phyloP scores from a whole-genome alignment of 2,113 vertebrate genomes.

The Lagopus leucura region DNA sequence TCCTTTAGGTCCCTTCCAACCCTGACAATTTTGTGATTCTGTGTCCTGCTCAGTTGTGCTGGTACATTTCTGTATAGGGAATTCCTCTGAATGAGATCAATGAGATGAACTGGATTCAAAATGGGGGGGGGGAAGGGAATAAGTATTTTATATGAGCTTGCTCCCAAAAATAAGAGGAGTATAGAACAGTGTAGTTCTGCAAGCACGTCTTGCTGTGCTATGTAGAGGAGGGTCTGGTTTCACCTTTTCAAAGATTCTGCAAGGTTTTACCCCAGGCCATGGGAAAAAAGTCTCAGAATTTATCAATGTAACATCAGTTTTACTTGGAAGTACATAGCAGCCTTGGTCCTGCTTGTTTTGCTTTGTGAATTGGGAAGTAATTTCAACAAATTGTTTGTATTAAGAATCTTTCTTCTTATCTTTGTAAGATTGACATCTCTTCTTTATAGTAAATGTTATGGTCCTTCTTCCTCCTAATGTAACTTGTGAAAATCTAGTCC shows the following conservation, averaged over 20 bases:
- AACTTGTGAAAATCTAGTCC: conserved; percentile 31
- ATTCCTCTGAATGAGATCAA: not conserved
- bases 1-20: too few species aligned
- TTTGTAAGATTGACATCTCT: not conserved
- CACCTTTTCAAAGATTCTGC: not conserved
- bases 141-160: not conserved
- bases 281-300: not conserved
- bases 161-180: not conserved
- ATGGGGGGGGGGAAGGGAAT: not conserved
- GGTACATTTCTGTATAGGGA: not conserved
- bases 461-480: conserved; percentile 3
- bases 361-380: not conserved
- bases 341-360: not conserved
- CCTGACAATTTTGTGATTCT: too few species aligned
- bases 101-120: not conserved
- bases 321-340: not conserved
- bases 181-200: not conserved
- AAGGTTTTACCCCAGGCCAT: not conserved
- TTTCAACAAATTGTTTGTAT: not conserved
- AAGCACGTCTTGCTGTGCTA: not conserved
- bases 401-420: not conserved
- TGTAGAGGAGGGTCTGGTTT: not conserved
- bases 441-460: not conserved
- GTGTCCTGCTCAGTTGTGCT: not conserved
- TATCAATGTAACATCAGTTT: not conserved